Conservation (phyloP, 2,797 vertebrate species). For the Syngnathus rostellatus region DNA sequence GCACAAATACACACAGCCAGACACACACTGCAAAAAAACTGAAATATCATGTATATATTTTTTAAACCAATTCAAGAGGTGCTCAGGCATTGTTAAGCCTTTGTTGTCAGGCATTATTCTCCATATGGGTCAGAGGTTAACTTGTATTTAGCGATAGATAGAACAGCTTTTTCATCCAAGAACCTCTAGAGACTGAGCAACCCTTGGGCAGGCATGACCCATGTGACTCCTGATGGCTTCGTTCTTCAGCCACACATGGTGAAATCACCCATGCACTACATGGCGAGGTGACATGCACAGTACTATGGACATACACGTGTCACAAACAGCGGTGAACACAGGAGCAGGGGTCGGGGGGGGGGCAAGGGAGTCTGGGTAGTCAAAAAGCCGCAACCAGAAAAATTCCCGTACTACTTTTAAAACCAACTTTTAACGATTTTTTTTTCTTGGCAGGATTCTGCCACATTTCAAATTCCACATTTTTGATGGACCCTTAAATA, state of each 20-base stretch:
- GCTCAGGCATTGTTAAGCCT: too few species aligned
- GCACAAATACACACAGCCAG: constrained; percentile 38
- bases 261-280: constrained; percentile 28
- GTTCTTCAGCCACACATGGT: not conserved
- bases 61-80: not conserved
- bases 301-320: constrained; percentile 3
- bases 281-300: constrained; percentile 10
- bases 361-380: constrained; percentile 68
- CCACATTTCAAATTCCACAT: not conserved
- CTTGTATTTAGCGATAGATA: too few species aligned
- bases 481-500: not conserved
- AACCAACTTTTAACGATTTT: too few species aligned
- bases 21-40: constrained; percentile 28
- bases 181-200: not conserved
- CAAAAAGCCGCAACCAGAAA: constrained; percentile 41
- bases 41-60: not conserved
- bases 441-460: not conserved
- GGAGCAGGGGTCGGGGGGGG: constrained; percentile 44
- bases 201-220: not conserved
- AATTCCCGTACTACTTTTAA: constrained; percentile 17
- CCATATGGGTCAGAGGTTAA: too few species aligned
- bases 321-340: constrained; percentile 23
- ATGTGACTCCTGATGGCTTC: not conserved
- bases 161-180: too few species aligned
- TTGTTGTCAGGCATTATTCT: too few species aligned